A percentile compares a stretch with the other conserved stretches of the same genome.
Conservation (phyloP, 2,113 vertebrate species). For the Malurus elegans region DNA sequence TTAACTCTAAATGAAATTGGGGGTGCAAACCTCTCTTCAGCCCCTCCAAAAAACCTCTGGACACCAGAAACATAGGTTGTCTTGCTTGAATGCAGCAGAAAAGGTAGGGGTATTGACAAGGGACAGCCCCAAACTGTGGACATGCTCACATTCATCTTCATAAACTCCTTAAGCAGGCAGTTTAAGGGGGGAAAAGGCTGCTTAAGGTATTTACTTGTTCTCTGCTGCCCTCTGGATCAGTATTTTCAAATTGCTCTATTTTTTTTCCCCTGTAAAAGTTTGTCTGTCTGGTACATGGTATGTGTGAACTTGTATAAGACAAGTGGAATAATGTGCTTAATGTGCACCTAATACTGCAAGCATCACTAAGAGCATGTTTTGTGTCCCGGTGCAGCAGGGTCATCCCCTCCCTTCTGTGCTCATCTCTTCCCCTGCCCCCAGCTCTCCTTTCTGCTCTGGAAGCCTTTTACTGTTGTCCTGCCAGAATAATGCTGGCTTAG, state of each 20-base stretch:
- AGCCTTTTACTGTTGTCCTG: not conserved
- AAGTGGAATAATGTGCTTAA: not conserved
- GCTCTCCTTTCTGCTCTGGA: not conserved
- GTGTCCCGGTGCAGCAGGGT: not conserved
- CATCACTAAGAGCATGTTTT: not conserved
- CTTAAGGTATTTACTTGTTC: not conserved
- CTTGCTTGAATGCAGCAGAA: not conserved
- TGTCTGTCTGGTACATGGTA: not conserved
- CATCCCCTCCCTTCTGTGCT: not conserved
- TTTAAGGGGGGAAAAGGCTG: accelerated
- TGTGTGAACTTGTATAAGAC: not conserved
- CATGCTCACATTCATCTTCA: not conserved
- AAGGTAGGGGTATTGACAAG: not conserved
- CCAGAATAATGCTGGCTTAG: not conserved
- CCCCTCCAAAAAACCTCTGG: accelerated
- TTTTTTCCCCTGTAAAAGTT: not conserved
- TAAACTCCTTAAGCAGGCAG: not conserved
- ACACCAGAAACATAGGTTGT: not conserved
- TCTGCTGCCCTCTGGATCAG: constrained; percentile 20
- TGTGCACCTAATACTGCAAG: not conserved
- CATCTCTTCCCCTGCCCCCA: not conserved
- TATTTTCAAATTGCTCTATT: not conserved
- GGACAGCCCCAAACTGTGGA: accelerated
- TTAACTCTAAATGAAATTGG: not conserved
- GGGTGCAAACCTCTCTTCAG: not conserved